phyloP scores from a whole-genome alignment of 64 coral and sea anemone genomes.

The Actinia tenebrosa region DNA sequence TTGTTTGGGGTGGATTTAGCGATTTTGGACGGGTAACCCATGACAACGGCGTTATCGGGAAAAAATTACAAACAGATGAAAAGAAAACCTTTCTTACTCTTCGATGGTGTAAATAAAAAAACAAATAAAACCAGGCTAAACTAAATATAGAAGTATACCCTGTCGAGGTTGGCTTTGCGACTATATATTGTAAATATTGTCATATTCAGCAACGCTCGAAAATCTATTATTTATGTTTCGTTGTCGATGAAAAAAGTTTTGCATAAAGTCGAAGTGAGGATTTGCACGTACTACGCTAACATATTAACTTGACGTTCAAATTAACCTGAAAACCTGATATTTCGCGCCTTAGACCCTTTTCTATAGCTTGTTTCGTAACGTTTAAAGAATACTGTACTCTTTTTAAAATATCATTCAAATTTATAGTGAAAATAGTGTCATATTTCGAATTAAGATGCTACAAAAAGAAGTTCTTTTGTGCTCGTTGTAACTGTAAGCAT shows the following conservation, averaged over 20 bases:
- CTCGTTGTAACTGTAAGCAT: too few relatives aligned
- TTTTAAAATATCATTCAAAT: not conserved
- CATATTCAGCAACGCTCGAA: not conserved
- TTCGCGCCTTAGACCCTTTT: not conserved
- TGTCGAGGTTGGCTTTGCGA: not conserved
- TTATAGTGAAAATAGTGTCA: not conserved
- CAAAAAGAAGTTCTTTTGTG: too few relatives aligned
- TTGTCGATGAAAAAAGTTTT: conserved; percentile 7
- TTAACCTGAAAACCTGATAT: not conserved
- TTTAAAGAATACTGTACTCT: not conserved
- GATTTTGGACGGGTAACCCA: not conserved
- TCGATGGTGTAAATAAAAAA: not conserved
- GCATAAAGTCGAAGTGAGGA: conserved; percentile 2
- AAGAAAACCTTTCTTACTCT: not conserved
- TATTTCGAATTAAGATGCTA: not conserved
- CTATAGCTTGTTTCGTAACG: not conserved
- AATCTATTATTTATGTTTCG: not conserved
- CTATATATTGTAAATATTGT: not conserved
- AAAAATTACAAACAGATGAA: not conserved
- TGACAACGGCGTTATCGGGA: not conserved
- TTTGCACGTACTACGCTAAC: not conserved
- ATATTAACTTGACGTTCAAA: not conserved
- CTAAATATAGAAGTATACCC: not conserved
- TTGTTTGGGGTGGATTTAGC: not conserved
- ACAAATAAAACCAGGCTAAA: not conserved